Base-by-base conservation (phyloP, 2,113 vertebrate species). In the Benitochromis conjunctus region DNA sequence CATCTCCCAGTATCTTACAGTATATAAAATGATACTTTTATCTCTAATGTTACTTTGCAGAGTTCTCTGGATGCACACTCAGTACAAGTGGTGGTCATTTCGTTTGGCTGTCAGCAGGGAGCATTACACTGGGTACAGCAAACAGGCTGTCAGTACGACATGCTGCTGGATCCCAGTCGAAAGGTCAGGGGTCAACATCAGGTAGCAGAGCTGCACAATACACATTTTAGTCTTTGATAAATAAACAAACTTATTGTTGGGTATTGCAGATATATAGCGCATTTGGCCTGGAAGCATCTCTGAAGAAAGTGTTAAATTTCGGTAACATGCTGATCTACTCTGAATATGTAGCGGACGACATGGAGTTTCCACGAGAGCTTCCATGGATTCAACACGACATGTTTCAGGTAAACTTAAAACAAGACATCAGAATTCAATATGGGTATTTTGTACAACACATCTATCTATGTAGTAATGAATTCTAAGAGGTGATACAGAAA, bases 41-140 rank as follows among this genome's bases (percentile, higher is more conserved):
- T n/a, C 18, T 38, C 8, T 26, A 55, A 56, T 21, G 19, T 43
- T 56, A 4, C 29, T 80, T 83, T 87, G 38, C 79, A 92, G 92
- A 76, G 18, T 1, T 60, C 43, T 19, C 86, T 93, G 83, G 87
- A 89, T 16, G 31, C 74, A n/a, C 51, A 55, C 38, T 88, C 54
- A 5, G 7, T 93, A 13, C 10, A 79, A 19, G 91, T 89, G 74
- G 79, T 94, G 86, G 83, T 94, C 1, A 64, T 91, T 57, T 90
- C 88, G 5, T 93, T 94, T 60, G 93, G 92, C 9, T 94, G 92
- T 86, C 69, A 87, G 76, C 85, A 92, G 11, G 87, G 92, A 69
- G 92, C 91, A 5, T 46, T 78, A 34, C 82, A 93, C 62, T 93
- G 92, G 93, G 77, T 91, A 7, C 56, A 81, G 79, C 89, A 93